Percentiles rank a stretch among this genome's conserved stretches.
phyloP scores from a whole-genome alignment of 2,888 invertebrate genomes.

The Desoria tigrina region DNA sequence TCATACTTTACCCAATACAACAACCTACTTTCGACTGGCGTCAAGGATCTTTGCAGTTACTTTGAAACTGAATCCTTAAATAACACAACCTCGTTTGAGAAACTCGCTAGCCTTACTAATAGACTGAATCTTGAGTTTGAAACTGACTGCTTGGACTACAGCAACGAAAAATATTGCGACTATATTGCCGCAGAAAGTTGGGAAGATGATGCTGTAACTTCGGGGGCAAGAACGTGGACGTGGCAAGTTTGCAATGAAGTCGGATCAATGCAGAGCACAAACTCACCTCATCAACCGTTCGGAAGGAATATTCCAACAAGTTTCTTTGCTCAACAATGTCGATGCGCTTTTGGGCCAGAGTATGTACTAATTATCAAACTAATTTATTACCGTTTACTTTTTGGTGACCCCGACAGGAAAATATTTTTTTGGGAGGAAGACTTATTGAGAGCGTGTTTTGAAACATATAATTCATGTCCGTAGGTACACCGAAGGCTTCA shows the following conservation, averaged over 20 bases:
- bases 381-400: background rate
- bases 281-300: constrained; percentile 66
- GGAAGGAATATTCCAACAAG: constrained; percentile 72
- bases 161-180: background rate
- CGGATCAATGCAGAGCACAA: constrained; percentile 86
- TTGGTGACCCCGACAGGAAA: background rate
- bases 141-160: background rate
- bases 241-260: constrained; percentile 96
- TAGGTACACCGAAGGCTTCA: constrained; percentile 9
- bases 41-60: background rate
- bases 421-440: background rate
- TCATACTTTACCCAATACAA: constrained; percentile 13
- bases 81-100: background rate
- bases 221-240: constrained; percentile 64
- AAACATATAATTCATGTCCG: background rate
- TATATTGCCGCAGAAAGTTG: background rate
- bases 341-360: constrained; percentile 77
- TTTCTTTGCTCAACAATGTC: constrained; percentile 60
- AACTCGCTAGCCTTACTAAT: constrained; percentile 6
- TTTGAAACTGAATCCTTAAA: background rate
- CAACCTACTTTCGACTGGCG: background rate
- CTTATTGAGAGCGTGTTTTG: background rate
- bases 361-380: constrained; percentile 56
- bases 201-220: background rate
- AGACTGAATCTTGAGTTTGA: background rate